phyloP scores from a whole-genome alignment of 2,113 vertebrate genomes.

The Rhinichthys klamathensis region DNA sequence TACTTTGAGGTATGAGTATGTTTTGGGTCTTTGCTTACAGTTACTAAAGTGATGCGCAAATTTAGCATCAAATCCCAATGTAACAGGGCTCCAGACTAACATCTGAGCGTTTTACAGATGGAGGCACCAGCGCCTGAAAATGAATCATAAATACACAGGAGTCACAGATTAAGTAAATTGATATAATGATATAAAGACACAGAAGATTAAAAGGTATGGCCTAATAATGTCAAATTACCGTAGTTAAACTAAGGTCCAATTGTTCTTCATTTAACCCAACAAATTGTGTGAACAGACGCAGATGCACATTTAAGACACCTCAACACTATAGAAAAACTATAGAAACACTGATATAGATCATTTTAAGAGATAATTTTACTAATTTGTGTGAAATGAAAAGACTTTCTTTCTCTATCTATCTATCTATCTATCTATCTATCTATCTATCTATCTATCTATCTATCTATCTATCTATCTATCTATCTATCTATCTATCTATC shows the following conservation, averaged over 20 bases:
- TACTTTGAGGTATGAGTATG: neutral
- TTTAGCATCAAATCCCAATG: no score
- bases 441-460: no score
- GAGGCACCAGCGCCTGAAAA: neutral
- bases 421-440: no score
- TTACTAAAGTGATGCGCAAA: neutral
- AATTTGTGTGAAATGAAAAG: neutral
- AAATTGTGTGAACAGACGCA: neutral
- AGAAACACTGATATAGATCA: no score
- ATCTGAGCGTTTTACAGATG: no score
- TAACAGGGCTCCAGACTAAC: no score
- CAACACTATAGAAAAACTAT: neutral
- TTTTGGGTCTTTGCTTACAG: neutral
- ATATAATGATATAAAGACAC: neutral
- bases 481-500: no score
- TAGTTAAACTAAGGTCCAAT: neutral
- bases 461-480: no score
- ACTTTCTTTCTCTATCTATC: neutral
- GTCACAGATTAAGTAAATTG: neutral
- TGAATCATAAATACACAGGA: neutral
- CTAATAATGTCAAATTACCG: neutral
- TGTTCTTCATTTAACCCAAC: neutral
- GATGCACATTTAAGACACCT: neutral
- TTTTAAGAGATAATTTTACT: no score
- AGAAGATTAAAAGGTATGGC: neutral